phyloP scores from a whole-genome alignment of 2,113 vertebrate species.

The Ibidorhyncha struthersii region DNA sequence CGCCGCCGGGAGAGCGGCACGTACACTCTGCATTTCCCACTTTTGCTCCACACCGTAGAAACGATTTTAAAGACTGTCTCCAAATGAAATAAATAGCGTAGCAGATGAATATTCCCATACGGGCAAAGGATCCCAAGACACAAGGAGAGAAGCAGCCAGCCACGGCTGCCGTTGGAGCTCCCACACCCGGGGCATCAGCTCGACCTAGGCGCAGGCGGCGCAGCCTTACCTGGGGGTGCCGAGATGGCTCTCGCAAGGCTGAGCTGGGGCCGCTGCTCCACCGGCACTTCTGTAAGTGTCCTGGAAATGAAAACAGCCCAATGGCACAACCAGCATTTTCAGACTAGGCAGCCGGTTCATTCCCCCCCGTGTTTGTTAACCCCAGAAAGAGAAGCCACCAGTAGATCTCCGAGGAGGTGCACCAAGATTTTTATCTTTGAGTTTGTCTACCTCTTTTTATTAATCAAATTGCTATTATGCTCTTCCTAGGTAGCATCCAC shows the following conservation, averaged over 20 bases:
- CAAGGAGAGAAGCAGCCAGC: neutral
- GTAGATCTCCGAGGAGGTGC: neutral
- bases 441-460: neutral
- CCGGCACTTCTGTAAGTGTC: neutral
- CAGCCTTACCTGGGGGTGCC: slow-evolving; percentile 27
- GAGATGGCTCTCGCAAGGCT: neutral
- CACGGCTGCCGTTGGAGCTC: fast-evolving
- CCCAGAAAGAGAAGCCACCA: neutral
- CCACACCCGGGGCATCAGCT: fast-evolving
- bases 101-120: fast-evolving
- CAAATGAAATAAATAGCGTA: fast-evolving
- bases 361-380: fast-evolving
- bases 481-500: neutral
- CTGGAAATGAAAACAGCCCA: slow-evolving; percentile 1
- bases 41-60: fast-evolving
- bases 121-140: neutral
- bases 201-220: neutral
- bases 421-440: neutral
- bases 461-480: neutral
- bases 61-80: neutral
- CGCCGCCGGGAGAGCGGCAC: neutral
- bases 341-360: fast-evolving
- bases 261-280: neutral
- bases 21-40: fast-evolving
- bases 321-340: neutral